Percentiles rank a stretch among this genome's conserved stretches.
Conservation (phyloP, 2,888 invertebrate species). For the Ethmia dodecea region DNA sequence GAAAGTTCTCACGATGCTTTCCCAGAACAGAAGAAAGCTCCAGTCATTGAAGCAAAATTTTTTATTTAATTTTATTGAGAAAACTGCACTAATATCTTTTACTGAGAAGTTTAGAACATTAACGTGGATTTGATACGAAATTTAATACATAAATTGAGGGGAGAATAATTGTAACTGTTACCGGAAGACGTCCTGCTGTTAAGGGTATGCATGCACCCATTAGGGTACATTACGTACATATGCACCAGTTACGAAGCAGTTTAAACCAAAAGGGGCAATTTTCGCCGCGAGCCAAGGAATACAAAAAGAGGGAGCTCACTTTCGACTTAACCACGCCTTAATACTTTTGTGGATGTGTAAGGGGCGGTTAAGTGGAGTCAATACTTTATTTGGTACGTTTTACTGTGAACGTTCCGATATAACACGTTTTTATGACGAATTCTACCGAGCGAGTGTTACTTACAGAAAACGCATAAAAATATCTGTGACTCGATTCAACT, state of each 20-base stretch:
- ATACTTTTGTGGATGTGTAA: slow-evolving; percentile 41
- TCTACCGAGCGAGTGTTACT: too few relatives aligned
- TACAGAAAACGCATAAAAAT: too few relatives aligned
- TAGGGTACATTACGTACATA: slow-evolving; percentile 53
- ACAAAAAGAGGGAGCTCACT: slow-evolving; percentile 50
- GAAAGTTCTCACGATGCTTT: slow-evolving; percentile 52
- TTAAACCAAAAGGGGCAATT: slow-evolving; percentile 57
- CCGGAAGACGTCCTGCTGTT: slow-evolving; percentile 65
- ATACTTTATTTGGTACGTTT: slow-evolving; percentile 13
- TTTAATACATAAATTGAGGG: slow-evolving; percentile 6
- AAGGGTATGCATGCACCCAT: slow-evolving; percentile 42
- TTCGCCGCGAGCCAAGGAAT: slow-evolving; percentile 51
- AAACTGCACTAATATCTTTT: too few relatives aligned
- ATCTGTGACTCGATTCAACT: too few relatives aligned
- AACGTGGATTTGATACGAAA: slow-evolving; percentile 6
- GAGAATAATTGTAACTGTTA: slow-evolving; percentile 25
- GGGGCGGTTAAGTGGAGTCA: slow-evolving; percentile 22
- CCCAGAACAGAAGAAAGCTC: slow-evolving; percentile 3
- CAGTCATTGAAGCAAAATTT: too few relatives aligned
- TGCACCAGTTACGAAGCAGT: slow-evolving; percentile 54
- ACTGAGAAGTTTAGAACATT: too few relatives aligned
- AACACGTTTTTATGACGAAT: too few relatives aligned
- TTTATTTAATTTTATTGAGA: too few relatives aligned
- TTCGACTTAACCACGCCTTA: slow-evolving; percentile 60
- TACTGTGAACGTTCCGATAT: too few relatives aligned